Evolutionary conservation across 2,888 invertebrate genomes (phyloP).

Genomic region (Trichopria drosophilae): DNA sequence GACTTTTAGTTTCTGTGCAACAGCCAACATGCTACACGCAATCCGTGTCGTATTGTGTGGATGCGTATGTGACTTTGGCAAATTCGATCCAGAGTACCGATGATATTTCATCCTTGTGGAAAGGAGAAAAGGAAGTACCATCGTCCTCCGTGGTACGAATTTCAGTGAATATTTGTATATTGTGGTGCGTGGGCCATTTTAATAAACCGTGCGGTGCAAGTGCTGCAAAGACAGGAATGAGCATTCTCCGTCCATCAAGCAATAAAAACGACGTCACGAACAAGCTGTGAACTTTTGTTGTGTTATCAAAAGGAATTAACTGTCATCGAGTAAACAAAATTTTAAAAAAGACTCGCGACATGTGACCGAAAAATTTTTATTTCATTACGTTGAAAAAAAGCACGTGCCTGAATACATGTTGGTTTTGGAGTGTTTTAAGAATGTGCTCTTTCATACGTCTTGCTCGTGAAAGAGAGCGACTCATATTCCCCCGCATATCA

Average conservation of each 20-base stretch:
- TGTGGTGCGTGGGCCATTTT: conserved; percentile 13
- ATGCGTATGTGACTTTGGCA: conserved; percentile 20
- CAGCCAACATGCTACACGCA: conserved; percentile 55
- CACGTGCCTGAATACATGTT: no score
- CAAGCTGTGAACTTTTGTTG: no score
- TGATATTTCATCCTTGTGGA: no score
- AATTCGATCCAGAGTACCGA: conserved; percentile 23
- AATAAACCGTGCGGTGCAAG: conserved; percentile 18
- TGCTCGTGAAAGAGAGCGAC: no score
- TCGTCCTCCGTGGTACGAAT: conserved; percentile 21
- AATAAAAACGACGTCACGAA: conserved; percentile 20
- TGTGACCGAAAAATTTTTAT: no score
- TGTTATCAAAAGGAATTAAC: no score
- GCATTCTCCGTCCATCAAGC: conserved; percentile 19
- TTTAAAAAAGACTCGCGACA: no score
- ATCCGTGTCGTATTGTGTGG: conserved; percentile 34
- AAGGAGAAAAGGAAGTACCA: neutral
- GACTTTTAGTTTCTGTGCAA: conserved; percentile 39
- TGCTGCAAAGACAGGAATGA: conserved; percentile 16
- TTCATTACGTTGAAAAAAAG: no score
- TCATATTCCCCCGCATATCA: no score
- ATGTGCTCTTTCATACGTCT: no score
- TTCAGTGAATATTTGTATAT: conserved; percentile 7
- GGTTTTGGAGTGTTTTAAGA: no score
- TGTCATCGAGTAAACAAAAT: no score